These are phyloP conservation scores for Megalopta genalis DNA, from an alignment of 1,140 invertebrate species.

Conservation along the genomic window DNA sequence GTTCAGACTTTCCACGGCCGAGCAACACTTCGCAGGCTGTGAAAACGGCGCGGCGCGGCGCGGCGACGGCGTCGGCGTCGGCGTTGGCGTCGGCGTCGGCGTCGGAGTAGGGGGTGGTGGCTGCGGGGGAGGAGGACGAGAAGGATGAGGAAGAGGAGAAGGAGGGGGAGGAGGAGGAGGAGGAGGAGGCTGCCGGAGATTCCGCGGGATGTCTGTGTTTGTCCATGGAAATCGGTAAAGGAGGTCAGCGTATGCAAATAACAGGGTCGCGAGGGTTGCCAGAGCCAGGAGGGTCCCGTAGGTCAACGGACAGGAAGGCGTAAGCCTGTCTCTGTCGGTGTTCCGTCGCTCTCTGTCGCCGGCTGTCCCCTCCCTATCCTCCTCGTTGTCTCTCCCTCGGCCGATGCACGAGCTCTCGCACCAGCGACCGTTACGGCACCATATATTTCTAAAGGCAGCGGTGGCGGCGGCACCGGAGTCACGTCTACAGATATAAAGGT, in stretches of 20 bases:
- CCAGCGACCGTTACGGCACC: conserved; percentile 71
- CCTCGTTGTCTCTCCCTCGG: conserved; percentile 54
- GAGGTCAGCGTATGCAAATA: conserved; percentile 76
- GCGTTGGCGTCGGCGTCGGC: no score
- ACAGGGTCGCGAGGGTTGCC: conserved; percentile 67
- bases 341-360: background rate
- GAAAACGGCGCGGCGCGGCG: conserved; percentile 11
- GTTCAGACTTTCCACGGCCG: conserved; percentile 32
- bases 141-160: background rate
- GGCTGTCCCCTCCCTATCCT: background rate
- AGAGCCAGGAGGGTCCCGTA: conserved; percentile 67
- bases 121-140: no score
- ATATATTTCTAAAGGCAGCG: conserved; percentile 72
- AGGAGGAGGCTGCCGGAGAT: conserved; percentile 33
- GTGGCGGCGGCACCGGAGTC: conserved; percentile 64
- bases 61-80: no score
- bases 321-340: conserved; percentile 15
- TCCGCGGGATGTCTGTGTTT: conserved; percentile 68
- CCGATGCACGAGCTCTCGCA: conserved; percentile 58
- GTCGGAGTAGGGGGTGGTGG: background rate
- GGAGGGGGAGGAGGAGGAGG: conserved; percentile 1
- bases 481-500: conserved; percentile 74
- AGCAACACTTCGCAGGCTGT: conserved; percentile 16
- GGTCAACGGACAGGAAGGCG: conserved; percentile 70
- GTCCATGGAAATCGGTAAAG: conserved; percentile 71